These are phyloP conservation scores for Paguma larvata DNA, from an alignment of 2,797 vertebrate species.

Conservation along the genomic window DNA sequence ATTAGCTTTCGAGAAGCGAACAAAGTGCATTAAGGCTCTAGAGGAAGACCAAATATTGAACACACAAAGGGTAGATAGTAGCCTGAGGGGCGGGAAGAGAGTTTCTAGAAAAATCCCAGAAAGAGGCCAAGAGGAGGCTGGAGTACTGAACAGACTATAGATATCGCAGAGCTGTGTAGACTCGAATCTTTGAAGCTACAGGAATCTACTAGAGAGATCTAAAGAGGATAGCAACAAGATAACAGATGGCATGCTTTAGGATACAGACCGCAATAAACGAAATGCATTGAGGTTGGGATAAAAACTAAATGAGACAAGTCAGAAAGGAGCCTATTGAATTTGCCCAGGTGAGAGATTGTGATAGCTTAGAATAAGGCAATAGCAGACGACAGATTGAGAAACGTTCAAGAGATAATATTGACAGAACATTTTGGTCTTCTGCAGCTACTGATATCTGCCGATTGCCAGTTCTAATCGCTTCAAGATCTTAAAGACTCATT, in stretches of 20 bases:
- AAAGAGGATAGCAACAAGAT: not conserved
- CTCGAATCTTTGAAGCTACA: not conserved
- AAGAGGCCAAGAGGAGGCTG: not conserved
- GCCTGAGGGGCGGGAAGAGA: fast-evolving
- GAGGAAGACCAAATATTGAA: not conserved
- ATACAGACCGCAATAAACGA: not conserved
- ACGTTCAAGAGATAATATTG: not conserved
- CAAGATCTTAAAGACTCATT: not conserved
- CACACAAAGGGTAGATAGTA: not conserved
- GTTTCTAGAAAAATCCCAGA: not conserved
- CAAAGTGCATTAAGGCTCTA: fast-evolving
- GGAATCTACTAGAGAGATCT: not conserved
- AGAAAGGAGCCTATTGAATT: not conserved
- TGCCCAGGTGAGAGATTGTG: not conserved
- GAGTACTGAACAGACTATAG: not conserved
- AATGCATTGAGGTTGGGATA: not conserved
- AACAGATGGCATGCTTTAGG: not conserved
- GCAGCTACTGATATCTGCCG: too few species aligned
- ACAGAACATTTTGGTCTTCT: not conserved
- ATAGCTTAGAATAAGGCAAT: not conserved
- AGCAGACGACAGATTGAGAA: not conserved
- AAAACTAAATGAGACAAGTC: not conserved
- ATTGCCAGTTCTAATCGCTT: not conserved
- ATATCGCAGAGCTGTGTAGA: not conserved
- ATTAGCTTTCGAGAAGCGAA: not conserved